phyloP scores from a whole-genome alignment of 2,888 invertebrate genomes.

The Fabriciana adippe region DNA sequence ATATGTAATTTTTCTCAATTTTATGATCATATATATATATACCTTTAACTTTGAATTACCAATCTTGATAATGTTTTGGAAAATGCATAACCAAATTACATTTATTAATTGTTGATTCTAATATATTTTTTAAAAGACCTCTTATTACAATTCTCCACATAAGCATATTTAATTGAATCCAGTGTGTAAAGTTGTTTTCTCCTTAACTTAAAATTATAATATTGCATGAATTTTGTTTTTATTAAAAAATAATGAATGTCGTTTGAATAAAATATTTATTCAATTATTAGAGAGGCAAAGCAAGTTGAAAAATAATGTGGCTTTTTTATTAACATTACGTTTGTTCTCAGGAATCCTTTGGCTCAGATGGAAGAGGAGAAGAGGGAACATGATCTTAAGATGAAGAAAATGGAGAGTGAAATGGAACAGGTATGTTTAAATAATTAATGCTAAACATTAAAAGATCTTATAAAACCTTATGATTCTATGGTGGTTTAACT shows the following conservation, averaged over 20 bases:
- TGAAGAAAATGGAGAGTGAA: constrained; percentile 99
- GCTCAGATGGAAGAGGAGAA: constrained; percentile 99
- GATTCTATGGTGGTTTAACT: neutral
- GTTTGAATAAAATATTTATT: constrained; percentile 3
- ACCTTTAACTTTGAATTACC: too few relatives aligned
- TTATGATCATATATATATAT: too few relatives aligned
- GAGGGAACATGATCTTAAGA: constrained; percentile 96
- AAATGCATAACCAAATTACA: neutral
- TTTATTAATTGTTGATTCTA: too few relatives aligned
- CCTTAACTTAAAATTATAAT: neutral
- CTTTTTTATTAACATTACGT: constrained; percentile 22
- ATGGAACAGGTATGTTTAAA: constrained; percentile 90
- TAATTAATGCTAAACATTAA: neutral
- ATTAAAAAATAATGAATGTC: constrained; percentile 5
- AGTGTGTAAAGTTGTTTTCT: neutral
- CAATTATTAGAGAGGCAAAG: neutral
- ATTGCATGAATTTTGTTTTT: constrained; percentile 13
- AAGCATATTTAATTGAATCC: neutral
- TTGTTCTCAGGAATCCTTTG: constrained; percentile 93
- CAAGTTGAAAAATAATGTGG: neutral
- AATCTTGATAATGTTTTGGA: neutral
- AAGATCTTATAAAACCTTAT: neutral
- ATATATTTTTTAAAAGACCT: neutral
- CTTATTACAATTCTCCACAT: neutral
- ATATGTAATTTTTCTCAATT: too few relatives aligned